These are phyloP conservation scores for Drosophila ficusphila DNA, from an alignment of 1,140 invertebrate genomes.

Conservation along the genomic window DNA sequence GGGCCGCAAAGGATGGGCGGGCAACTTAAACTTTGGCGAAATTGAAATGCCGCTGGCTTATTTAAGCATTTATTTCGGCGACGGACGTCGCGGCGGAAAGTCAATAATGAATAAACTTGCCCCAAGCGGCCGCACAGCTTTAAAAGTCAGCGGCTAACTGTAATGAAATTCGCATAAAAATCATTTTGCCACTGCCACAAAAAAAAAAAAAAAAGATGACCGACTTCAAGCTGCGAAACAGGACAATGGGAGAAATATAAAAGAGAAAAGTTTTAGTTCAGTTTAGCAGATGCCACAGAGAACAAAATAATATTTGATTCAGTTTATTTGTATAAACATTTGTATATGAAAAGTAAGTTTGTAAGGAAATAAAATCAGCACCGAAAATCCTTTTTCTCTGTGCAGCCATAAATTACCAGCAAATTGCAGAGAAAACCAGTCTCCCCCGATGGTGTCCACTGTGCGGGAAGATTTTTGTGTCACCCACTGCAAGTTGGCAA, in stretches of 20 bases:
- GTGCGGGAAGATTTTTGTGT: slow-evolving; percentile 11
- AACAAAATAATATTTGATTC: not conserved
- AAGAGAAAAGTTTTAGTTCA: not conserved
- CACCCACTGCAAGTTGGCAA: slow-evolving; percentile 50
- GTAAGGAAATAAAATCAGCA: too few species aligned
- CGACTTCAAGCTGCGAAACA: slow-evolving; percentile 53
- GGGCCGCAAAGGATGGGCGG: slow-evolving; percentile 13
- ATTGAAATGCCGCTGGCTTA: slow-evolving; percentile 77
- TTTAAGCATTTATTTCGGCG: slow-evolving; percentile 70
- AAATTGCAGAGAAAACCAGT: not conserved
- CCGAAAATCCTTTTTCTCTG: not conserved
- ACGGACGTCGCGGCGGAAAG: slow-evolving; percentile 50
- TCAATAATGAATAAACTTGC: slow-evolving; percentile 72
- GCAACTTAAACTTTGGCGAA: slow-evolving; percentile 59
- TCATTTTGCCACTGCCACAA: slow-evolving; percentile 57
- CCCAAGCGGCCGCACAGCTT: slow-evolving; percentile 39
- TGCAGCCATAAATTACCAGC: not conserved
- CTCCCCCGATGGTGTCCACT: slow-evolving; percentile 6
- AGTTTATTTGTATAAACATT: too few species aligned
- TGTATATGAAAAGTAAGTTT: too few species aligned
- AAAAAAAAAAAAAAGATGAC: slow-evolving; percentile 55
- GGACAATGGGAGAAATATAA: slow-evolving; percentile 18
- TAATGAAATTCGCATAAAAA: slow-evolving; percentile 82
- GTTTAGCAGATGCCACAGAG: not conserved
- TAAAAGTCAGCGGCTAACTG: slow-evolving; percentile 64